These are phyloP conservation scores for Hybos culiciformis DNA, from an alignment of 2,888 invertebrate species.

Conservation along the genomic window DNA sequence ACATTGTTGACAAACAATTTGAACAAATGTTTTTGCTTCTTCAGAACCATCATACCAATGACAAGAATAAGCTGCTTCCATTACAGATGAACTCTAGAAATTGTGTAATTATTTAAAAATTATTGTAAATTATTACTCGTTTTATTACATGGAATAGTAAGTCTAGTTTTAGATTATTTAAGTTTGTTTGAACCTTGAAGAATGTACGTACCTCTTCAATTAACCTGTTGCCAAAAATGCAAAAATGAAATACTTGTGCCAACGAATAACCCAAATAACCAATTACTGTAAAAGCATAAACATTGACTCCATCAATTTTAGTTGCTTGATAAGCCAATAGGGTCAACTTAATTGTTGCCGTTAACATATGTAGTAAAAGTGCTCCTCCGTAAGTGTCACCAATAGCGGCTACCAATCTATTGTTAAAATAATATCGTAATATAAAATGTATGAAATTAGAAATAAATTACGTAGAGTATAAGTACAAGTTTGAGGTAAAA, in stretches of 20 bases:
- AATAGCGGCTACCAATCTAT: slow-evolving; percentile 63
- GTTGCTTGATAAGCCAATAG: slow-evolving; percentile 76
- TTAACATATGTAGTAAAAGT: slow-evolving; percentile 69
- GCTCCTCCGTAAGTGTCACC: slow-evolving; percentile 78
- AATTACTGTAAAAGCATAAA: slow-evolving; percentile 63
- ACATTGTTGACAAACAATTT: slow-evolving; percentile 82
- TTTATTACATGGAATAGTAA: not conserved
- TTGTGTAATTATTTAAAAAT: slow-evolving; percentile 11
- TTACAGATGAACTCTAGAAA: slow-evolving; percentile 72
- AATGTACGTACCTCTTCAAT: slow-evolving; percentile 82
- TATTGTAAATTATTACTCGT: not conserved
- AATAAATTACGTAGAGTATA: not conserved
- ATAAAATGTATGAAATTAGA: not conserved
- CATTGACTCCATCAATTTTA: slow-evolving; percentile 63
- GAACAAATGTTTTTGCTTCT: slow-evolving; percentile 80
- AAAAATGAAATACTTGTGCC: slow-evolving; percentile 76
- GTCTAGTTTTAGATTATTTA: too few relatives aligned
- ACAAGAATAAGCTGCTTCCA: slow-evolving; percentile 83
- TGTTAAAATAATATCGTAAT: not conserved
- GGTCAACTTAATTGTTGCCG: slow-evolving; percentile 69
- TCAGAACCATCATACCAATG: slow-evolving; percentile 86
- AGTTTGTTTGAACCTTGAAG: too few relatives aligned
- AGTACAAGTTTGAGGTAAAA: not conserved
- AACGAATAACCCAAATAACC: slow-evolving; percentile 69
- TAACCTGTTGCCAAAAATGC: slow-evolving; percentile 72